Base-by-base conservation (phyloP, 2,888 invertebrate species). In the Amblyjoppa fuscipennis region DNA sequence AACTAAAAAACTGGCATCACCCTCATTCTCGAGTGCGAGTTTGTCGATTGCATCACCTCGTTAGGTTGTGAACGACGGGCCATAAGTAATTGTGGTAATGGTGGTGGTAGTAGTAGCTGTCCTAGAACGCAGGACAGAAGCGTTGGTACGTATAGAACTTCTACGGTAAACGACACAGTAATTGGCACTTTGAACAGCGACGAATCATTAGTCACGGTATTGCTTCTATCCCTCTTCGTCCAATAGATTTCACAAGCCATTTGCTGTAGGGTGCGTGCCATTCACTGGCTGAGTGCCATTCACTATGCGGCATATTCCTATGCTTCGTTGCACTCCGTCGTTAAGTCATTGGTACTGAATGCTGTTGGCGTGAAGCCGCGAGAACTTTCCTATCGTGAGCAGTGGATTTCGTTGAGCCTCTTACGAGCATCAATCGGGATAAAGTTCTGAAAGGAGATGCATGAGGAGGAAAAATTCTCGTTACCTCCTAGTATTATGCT, bases 381-480 rank as follows among this genome's bases (percentile, higher is more conserved):
- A 68, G 38, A 41, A 68, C 38, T 66, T 34, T 51, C 34, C 38
- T 38, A 2, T 20, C 25, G 34, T 53, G 16, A 34, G 51, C 3
- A 45, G 77, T 77, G 28, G 56, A 77, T 68, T 77, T 41, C 66
- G 66, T 68, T 53, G 68, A 77, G 56, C 68, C 77, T 64, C 64
- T 64, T 64, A 73, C 25, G 71, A 16, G 34, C 71, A 49, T 64
- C n/a, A 78, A 13, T 56, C 45, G 59, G 5, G 11, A 75, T 41
- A 66, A 56, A 80, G 64, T 49, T 75, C n/a, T 25, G 25, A 45
- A 53, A 66, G 49, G 25, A 41, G 64, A 31, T 64, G 56, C 61
- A 28, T 13, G 56, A 38, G 31, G 70, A 70, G 64, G 71, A 76
- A 84, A 64, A 71, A 70, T 61, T 28, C 80, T 59, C 76, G 80